Base-by-base conservation (phyloP, 2,113 vertebrate genomes). In the Thermophis baileyi region DNA sequence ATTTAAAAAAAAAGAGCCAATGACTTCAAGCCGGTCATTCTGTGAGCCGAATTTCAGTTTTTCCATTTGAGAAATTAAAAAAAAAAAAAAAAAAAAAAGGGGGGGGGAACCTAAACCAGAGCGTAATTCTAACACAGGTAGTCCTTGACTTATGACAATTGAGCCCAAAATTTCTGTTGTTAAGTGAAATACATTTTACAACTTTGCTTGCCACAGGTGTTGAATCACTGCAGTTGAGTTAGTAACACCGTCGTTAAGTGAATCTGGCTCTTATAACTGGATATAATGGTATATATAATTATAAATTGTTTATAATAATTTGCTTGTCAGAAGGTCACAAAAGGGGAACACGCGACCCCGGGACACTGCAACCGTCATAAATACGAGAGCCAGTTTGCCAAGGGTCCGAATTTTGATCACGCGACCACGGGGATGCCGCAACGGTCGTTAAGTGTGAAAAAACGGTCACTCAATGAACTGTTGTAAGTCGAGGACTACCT, bases 371-470 rank as follows among this genome's bases (percentile, higher is more conserved):
- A 22, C 0, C 0, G 7, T 9, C 55, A 57, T 57, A 55, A 55
- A 55, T 8, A 10, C 2, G 54, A 55, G 22, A 24, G 16, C 6
- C 54, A 24, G 54, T 24, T 24, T 55, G 55, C 55, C 55, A 57
- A 57, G 55, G 7, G 55, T 57, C 24, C 0, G 0, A 57, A 57
- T 57, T 57, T 57, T 9, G 24, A 57, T 9, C 7, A 57, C 2
- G 22, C 4, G 1, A 53, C 16, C 4, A 20, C 1, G 7, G 8
- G 24, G 2, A 57, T 25, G 8, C 24, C 2, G 1, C 24, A 9
- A 25, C 2, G 24, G 55, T 25, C 7, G 7, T 9, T 57, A 57
- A 57, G 55, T 9, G 2, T 25, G 55, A 25, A 57, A 24, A 24
- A 57, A 55, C 1, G 54, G 2, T 57, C 54, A 24, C 22, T 57